These are phyloP conservation scores for Apamea crenata DNA, from an alignment of 2,888 invertebrate genomes.

Conservation along the genomic window DNA sequence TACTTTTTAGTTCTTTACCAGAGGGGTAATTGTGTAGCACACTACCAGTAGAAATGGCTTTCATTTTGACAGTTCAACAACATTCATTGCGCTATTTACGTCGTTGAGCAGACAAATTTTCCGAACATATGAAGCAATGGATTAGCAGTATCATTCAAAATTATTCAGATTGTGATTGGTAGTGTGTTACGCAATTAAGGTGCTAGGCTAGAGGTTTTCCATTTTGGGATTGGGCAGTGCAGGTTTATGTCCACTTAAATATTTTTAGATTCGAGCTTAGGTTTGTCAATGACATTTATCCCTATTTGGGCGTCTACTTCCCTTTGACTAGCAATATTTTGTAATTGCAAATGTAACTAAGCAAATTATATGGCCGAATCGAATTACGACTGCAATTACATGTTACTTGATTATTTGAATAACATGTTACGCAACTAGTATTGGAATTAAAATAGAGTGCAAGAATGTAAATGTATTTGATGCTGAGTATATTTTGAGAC, in stretches of 20 bases:
- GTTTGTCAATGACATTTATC: conserved; percentile 40
- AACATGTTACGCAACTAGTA: conserved; percentile 50
- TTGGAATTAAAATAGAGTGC: neutral
- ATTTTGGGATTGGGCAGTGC: neutral
- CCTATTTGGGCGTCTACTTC: conserved; percentile 46
- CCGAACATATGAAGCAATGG: neutral
- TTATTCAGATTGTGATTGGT: neutral
- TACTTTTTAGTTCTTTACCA: neutral
- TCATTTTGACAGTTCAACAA: neutral
- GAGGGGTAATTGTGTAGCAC: too few species aligned
- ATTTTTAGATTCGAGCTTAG: neutral
- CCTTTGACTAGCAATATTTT: conserved; percentile 34
- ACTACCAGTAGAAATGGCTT: too few species aligned
- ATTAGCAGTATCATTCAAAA: neutral
- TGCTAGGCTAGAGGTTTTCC: neutral
- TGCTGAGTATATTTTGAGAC: neutral
- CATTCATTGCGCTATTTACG: neutral
- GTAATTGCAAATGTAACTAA: conserved; percentile 47
- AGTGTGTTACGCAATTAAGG: neutral
- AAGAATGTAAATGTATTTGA: neutral
- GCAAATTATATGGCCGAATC: conserved; percentile 48
- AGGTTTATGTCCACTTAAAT: neutral
- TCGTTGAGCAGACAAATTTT: neutral
- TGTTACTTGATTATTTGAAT: conserved; percentile 50
- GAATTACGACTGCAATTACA: conserved; percentile 38